These are phyloP conservation scores for Flexamia atlantica DNA, from an alignment of 2,888 invertebrate species.

Conservation along the genomic window DNA sequence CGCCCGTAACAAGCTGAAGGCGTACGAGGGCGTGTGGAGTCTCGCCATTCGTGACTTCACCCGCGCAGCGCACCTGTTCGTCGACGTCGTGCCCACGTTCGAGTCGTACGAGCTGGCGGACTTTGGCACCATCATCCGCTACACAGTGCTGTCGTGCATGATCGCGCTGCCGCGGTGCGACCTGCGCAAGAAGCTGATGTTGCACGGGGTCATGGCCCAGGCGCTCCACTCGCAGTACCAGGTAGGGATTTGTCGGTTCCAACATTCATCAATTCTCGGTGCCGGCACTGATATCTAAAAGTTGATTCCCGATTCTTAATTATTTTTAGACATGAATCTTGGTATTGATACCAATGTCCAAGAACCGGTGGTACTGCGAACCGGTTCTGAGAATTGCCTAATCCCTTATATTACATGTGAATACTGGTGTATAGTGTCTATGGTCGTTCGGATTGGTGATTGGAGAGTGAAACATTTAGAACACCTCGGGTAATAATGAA, in stretches of 20 bases:
- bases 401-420: no score
- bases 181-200: slow-evolving; percentile 77
- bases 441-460: no score
- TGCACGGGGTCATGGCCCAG: slow-evolving; percentile 85
- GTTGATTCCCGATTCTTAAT: no score
- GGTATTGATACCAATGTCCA: no score
- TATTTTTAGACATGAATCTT: no score
- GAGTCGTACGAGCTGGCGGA: slow-evolving; percentile 99
- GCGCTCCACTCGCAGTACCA: slow-evolving; percentile 82
- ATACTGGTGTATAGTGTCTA: no score
- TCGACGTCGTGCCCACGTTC: slow-evolving; percentile 99
- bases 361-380: no score
- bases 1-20: slow-evolving; percentile 96
- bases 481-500: no score
- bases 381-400: no score
- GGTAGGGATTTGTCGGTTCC: neutral
- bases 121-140: slow-evolving; percentile 87
- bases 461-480: no score
- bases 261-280: no score
- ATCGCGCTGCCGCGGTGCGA: slow-evolving; percentile 77
- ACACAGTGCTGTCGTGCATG: slow-evolving; percentile 79
- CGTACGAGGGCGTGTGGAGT: slow-evolving; percentile 97
- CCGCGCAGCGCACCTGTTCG: slow-evolving; percentile 94
- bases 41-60: slow-evolving; percentile 98
- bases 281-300: no score